phyloP scores from a whole-genome alignment of 2,113 vertebrate genomes.

The Leuciscus idus region DNA sequence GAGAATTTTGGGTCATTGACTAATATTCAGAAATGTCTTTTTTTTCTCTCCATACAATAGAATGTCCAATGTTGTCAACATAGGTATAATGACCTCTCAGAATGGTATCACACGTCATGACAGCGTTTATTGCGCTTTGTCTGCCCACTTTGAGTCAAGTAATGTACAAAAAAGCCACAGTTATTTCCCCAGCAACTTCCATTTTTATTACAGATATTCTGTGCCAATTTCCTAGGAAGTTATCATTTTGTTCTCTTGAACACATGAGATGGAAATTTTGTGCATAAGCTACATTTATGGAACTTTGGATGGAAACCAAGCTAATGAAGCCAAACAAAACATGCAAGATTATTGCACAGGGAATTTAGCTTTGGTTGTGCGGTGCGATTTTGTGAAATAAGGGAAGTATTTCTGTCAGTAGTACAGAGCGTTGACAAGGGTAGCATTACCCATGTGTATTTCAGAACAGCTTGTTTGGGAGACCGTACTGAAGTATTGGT shows the following conservation, averaged over 20 bases:
- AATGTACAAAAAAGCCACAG: too few species aligned
- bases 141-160: too few species aligned
- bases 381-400: neutral
- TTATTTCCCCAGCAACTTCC: too few species aligned
- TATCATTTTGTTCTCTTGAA: too few species aligned
- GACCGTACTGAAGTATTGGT: neutral
- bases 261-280: too few species aligned
- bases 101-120: too few species aligned
- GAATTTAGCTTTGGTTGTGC: neutral
- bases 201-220: too few species aligned
- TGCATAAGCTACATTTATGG: too few species aligned
- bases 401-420: conserved; percentile 33
- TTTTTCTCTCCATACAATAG: neutral
- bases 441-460: conserved; percentile 33
- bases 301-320: too few species aligned
- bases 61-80: neutral
- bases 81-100: too few species aligned
- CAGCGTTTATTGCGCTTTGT: too few species aligned
- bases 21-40: neutral
- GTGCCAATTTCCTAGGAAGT: too few species aligned
- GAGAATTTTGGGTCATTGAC: neutral
- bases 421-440: neutral
- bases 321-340: neutral
- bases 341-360: neutral
- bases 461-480: conserved; percentile 15